Evolutionary conservation across 2,888 invertebrate genomes (phyloP), one percentile per base, ranked within the genome.

Genomic region (Asteroscopus sphinx): DNA sequence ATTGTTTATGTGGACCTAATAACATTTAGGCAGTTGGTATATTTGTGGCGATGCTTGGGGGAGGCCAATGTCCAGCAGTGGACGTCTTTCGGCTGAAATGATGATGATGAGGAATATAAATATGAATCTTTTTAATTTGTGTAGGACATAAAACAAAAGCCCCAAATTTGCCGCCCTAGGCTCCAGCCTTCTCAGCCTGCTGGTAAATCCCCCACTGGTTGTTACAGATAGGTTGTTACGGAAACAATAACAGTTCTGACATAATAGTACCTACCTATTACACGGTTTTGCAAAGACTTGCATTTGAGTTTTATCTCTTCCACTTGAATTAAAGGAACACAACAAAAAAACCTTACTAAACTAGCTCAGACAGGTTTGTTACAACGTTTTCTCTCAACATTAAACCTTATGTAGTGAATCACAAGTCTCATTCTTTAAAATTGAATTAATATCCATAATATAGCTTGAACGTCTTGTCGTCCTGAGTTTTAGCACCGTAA

Each of bases 401-500:
- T 91, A 84, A 85, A 86, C 91, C 89, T 87, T 91, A 88, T 72
- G 70, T 53, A 69, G 56, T 64, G 68, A 69, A 62, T 64, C 76
- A 77, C 77, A 89, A 87, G 88, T 81, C 74, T 82, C 79, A 85
- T 82, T 88, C 86, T 90, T 73, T 81, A 76, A 79, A 76, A 74
- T 80, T 53, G 53, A 60, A 77, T 70, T 72, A 80, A 80, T 77
- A 76, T 81, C 41, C 77, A 81, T 77, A 81, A 80, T 71, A 76
- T 77, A 79, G 80, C 79, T 79, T 70, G 69, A 77, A 70, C 80
- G 77, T 82, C 83, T 85, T 79, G 82, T 81, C 82, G 83, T 82
- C 85, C 80, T 71, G 77, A 84, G 87, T 87, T 89, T 91, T 91
- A 88, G 85, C 77, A 72, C 93, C 92, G 83, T 90, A 91, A 87